phyloP scores from a whole-genome alignment of 2,888 invertebrate genomes.

The Leptura quadrifasciata region DNA sequence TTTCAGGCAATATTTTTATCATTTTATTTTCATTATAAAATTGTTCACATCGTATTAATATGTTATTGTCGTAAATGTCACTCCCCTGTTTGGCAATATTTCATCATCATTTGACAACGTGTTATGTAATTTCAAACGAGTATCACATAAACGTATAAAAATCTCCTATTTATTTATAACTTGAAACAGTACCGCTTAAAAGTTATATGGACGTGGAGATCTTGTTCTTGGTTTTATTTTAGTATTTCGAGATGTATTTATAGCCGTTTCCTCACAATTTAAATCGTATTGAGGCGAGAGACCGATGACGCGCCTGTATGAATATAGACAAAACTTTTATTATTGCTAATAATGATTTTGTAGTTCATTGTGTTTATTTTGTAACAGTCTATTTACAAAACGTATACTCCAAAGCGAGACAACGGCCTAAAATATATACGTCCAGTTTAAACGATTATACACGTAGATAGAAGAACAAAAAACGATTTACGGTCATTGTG shows the following conservation, averaged over 20 bases:
- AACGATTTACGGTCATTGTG: neutral
- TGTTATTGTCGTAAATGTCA: neutral
- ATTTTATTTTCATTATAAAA: neutral
- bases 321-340: neutral
- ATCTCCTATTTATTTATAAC: neutral
- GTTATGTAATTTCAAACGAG: neutral
- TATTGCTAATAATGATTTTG: too few relatives aligned
- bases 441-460: neutral
- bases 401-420: too few relatives aligned
- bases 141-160: neutral
- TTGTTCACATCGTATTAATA: neutral
- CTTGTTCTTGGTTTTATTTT: conserved; percentile 48
- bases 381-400: too few relatives aligned
- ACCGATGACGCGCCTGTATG: conserved; percentile 9
- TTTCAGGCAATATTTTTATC: too few relatives aligned
- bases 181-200: neutral
- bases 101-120: too few relatives aligned
- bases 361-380: neutral
- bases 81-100: neutral
- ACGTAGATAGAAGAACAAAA: neutral
- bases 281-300: conserved; percentile 41
- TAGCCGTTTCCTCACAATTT: conserved; percentile 47
- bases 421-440: too few relatives aligned
- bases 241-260: conserved; percentile 44
- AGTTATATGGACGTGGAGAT: conserved; percentile 42